Base-by-base conservation (phyloP, 2,888 invertebrate genomes). In the Sinopyrophorus schimmeli region DNA sequence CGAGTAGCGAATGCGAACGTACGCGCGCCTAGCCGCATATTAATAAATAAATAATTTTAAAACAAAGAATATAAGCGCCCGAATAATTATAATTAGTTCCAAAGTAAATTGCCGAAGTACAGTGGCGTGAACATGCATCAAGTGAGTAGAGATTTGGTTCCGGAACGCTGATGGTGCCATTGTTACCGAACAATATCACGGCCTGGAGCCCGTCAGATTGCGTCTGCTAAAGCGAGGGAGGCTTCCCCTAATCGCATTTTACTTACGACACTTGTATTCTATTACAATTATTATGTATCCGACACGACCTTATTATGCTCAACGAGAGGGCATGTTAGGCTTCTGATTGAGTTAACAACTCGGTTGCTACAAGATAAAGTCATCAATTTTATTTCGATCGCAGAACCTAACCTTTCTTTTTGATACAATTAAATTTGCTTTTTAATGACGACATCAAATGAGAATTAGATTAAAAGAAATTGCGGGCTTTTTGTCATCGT, bases 221-320 rank as follows among this genome's bases (percentile, higher is more conserved):
- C 46, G 51, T 46, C 51, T 44, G 50, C 24, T 47, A 11, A 18
- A 27, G 51, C 37, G 51, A 51, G 51, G 51, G 51, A 37, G 51
- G 23, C 37, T 37, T 44, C 46, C 47, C 51, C 46, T 41, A 47
- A 51, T 46, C 51, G 41, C 46, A 42, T 38, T 47, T 41, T 47
- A 51, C 46, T 51, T 51, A 47, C 51, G 40, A 51, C 51, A 51
- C 51, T 51, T 51, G 51, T 51, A 47, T 51, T 41, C 51, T 51
- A 47, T 47, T 51, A 47, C 46, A 51, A 51, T 51, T 51, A 51
- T 51, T 51, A 51, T 51, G 51, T 51, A 50, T 44, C 50, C 50
- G 38, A 50, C 44, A 44, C 43, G 44, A 50, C 50, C 40, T 51
- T 47, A 47, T 47, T 46, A 51, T 38, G 21, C 37, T 41, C 41